Percentiles rank a stretch among this genome's conserved stretches.
phyloP scores from a whole-genome alignment of 1,140 invertebrate genomes.

The Orchestia grillus region DNA sequence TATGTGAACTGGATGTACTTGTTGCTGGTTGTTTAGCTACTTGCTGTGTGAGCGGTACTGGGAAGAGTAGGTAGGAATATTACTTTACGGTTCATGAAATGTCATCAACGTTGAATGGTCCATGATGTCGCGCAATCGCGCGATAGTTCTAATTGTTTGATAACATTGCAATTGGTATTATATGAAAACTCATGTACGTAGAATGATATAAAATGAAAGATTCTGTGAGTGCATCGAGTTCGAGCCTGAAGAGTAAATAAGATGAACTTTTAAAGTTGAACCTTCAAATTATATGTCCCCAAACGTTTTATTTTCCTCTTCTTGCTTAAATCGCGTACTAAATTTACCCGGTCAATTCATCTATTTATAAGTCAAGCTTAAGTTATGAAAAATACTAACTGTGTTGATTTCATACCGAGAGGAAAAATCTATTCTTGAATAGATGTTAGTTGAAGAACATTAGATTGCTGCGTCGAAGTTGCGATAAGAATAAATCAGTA shows the following conservation, averaged over 20 bases:
- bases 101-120: not conserved
- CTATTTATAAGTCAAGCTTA: not conserved
- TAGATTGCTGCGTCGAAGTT: not conserved
- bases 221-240: not conserved
- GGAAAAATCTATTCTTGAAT: not conserved
- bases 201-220: not conserved
- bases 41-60: too few species aligned
- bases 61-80: not conserved
- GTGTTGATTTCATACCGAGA: not conserved
- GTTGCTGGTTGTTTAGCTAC: too few species aligned
- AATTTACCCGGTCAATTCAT: not conserved
- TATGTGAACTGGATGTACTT: too few species aligned
- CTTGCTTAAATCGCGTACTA: not conserved
- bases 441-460: not conserved
- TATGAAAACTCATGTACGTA: not conserved
- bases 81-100: not conserved
- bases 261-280: not conserved
- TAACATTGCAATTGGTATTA: not conserved
- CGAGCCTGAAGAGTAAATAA: not conserved
- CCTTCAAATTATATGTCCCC: not conserved
- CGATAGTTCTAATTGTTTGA: not conserved
- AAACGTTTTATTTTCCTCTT: not conserved
- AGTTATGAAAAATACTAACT: not conserved
- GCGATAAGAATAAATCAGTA: not conserved
- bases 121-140: not conserved